phyloP scores from a whole-genome alignment of 2,113 vertebrate genomes.

The Gobius niger region DNA sequence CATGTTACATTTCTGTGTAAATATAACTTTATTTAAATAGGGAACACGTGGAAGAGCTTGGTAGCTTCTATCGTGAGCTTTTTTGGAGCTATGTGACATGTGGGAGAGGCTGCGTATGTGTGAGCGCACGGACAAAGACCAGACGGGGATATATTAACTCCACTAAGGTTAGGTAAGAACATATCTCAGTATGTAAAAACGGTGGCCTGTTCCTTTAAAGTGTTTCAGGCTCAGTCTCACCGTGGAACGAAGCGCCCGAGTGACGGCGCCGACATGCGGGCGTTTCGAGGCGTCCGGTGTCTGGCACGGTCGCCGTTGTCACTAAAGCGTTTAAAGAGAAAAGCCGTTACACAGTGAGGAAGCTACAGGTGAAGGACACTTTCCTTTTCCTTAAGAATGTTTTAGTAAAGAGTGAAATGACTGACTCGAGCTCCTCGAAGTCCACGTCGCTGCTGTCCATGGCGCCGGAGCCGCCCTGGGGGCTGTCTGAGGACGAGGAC shows the following conservation, averaged over 20 bases:
- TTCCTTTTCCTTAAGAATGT: neutral
- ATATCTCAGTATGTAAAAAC: too few relatives aligned
- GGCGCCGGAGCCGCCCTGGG: constrained; percentile 80
- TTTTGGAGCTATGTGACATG: too few relatives aligned
- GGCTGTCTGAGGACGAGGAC: constrained; percentile 81
- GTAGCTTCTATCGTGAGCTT: too few relatives aligned
- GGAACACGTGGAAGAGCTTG: too few relatives aligned
- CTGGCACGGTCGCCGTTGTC: constrained; percentile 91
- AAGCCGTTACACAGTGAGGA: neutral
- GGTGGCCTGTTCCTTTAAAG: too few relatives aligned
- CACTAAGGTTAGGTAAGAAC: too few relatives aligned
- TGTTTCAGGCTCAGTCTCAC: constrained; percentile 71
- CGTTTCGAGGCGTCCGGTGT: constrained; percentile 93
- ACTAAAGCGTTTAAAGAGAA: constrained; percentile 63
- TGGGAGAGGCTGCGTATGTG: too few relatives aligned
- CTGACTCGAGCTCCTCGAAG: constrained; percentile 98
- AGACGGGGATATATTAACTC: too few relatives aligned
- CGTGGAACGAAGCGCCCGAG: constrained; percentile 95
- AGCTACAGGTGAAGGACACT: too few relatives aligned
- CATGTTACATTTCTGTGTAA: too few relatives aligned
- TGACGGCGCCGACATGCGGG: constrained; percentile 94
- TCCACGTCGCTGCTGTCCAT: constrained; percentile 93
- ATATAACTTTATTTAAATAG: too few relatives aligned
- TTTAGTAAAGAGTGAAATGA: constrained; percentile 20
- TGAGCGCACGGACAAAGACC: too few relatives aligned